phyloP scores from a whole-genome alignment of 2,888 invertebrate species.

The Eudasyphora cyanicolor region DNA sequence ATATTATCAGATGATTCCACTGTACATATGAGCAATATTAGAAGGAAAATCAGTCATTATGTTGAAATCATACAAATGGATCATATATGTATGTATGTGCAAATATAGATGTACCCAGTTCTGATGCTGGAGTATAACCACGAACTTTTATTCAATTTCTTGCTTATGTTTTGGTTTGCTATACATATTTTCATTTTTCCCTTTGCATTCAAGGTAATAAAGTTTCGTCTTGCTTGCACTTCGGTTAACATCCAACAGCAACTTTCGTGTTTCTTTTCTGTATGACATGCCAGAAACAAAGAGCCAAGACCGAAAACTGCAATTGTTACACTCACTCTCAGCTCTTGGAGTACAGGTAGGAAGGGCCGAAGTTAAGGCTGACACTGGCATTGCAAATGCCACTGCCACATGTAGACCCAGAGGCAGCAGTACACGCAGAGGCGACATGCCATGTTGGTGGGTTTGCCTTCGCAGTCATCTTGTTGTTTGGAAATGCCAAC shows the following conservation, averaged over 20 bases:
- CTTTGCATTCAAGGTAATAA: slow-evolving; percentile 30
- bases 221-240: slow-evolving; percentile 14
- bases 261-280: slow-evolving; percentile 32
- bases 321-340: slow-evolving; percentile 11
- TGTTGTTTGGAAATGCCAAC: slow-evolving; percentile 16
- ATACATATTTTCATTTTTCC: slow-evolving; percentile 9
- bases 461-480: background rate
- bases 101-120: background rate
- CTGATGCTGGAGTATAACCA: background rate
- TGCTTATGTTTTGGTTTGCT: slow-evolving; percentile 36
- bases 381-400: slow-evolving; percentile 2
- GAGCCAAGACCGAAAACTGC: slow-evolving; percentile 21
- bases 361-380: background rate
- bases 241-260: slow-evolving; percentile 31
- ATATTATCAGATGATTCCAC: background rate
- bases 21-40: background rate
- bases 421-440: background rate
- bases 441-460: background rate
- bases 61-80: background rate
- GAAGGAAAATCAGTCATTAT: background rate
- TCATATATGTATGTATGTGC: background rate
- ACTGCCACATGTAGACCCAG: background rate
- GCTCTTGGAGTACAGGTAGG: background rate
- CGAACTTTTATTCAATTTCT: slow-evolving; percentile 39
- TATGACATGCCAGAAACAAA: slow-evolving; percentile 24